These are phyloP conservation scores for Parascotia fuliginaria DNA, from an alignment of 2,888 invertebrate genomes.

Conservation along the genomic window DNA sequence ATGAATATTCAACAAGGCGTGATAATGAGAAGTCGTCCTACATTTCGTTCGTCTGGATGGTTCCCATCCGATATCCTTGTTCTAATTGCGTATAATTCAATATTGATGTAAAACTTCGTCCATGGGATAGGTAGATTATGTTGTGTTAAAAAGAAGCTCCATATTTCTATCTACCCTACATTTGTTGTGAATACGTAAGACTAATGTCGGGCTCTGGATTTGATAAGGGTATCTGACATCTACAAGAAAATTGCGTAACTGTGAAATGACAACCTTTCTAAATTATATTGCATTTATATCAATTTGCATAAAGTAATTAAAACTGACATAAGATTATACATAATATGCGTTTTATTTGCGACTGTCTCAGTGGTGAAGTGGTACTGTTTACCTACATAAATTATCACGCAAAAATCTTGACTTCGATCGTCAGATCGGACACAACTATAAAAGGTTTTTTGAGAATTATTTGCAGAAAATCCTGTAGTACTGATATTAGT, in stretches of 20 bases:
- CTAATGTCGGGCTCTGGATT: background rate
- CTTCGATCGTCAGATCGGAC: no score
- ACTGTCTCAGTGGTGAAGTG: no score
- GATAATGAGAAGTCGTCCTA: constrained; percentile 69
- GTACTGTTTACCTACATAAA: no score
- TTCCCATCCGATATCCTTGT: constrained; percentile 41
- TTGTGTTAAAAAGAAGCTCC: constrained; percentile 8
- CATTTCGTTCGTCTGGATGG: constrained; percentile 59
- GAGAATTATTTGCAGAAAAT: no score
- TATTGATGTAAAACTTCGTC: background rate
- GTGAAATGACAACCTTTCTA: background rate
- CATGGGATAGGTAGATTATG: background rate
- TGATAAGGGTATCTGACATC: background rate
- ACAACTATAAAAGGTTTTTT: no score
- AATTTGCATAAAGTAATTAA: background rate
- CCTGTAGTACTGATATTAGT: no score
- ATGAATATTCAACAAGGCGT: constrained; percentile 72
- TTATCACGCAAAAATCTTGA: no score
- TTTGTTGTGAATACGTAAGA: background rate
- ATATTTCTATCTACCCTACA: background rate
- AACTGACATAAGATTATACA: background rate
- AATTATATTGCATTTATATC: background rate
- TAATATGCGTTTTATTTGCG: no score
- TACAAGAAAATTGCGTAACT: background rate
- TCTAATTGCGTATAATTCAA: constrained; percentile 37